Evolutionary conservation across 1,140 invertebrate genomes (phyloP).

Genomic region (Lordiphosa collinella): DNA sequence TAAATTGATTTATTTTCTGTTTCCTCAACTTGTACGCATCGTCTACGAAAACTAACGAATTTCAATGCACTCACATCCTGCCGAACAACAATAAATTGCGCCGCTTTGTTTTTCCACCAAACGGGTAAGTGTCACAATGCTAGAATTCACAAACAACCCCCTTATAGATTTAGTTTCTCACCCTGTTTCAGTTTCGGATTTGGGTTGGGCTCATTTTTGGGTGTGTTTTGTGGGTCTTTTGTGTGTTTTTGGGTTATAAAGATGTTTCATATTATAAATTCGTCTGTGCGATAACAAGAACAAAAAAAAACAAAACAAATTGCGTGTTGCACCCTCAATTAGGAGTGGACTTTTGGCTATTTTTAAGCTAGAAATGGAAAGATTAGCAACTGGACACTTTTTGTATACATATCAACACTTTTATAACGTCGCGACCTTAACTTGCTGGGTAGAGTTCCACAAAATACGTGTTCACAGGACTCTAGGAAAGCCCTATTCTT

Average conservation of each 20-base stretch:
- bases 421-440: no score
- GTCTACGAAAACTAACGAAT: neutral
- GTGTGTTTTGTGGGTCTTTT: constrained; percentile 1
- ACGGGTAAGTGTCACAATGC: constrained; percentile 1
- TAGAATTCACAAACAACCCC: constrained; percentile 2
- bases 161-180: constrained; percentile 3
- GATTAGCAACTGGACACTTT: no score
- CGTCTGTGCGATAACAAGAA: constrained; percentile 1
- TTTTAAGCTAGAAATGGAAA: neutral
- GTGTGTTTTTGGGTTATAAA: constrained; percentile 1
- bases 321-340: neutral
- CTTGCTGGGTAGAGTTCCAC: no score
- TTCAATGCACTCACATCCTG: no score
- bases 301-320: neutral
- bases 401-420: no score
- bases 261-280: constrained; percentile 11
- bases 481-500: no score
- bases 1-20: constrained; percentile 4
- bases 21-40: neutral
- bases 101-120: neutral
- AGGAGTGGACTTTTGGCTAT: neutral
- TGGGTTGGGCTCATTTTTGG: constrained; percentile 9
- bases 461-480: no score
- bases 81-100: constrained; percentile 1
- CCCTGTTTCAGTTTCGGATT: neutral